phyloP scores from a whole-genome alignment of 2,113 vertebrate species.

The Nycticebus coucang region DNA sequence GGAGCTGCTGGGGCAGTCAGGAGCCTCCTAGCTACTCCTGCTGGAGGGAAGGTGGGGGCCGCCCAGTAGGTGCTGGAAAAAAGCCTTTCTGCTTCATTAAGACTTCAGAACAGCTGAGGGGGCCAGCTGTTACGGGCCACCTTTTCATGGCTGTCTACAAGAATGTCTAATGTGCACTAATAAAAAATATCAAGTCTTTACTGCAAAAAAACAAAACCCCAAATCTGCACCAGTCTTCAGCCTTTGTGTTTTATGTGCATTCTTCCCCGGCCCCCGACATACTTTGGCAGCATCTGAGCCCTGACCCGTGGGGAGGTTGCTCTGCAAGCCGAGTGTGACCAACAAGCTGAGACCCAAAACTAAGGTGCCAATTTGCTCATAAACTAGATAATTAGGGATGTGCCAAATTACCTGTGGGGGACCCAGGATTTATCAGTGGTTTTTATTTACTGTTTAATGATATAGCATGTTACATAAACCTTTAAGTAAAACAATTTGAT shows the following conservation, averaged over 20 bases:
- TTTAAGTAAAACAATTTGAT: conserved; percentile 85
- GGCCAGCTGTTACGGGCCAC: not conserved
- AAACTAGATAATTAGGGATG: conserved; percentile 86
- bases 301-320: conserved; percentile 48
- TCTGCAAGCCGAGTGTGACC: not conserved
- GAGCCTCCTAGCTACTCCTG: not conserved
- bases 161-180: not conserved
- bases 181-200: not conserved
- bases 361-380: conserved; percentile 76
- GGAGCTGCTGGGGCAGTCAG: not conserved
- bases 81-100: not conserved
- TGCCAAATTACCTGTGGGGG: conserved; percentile 78
- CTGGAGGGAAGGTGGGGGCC: not conserved
- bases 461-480: conserved; percentile 84
- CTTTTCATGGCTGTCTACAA: not conserved
- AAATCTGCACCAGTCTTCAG: not conserved
- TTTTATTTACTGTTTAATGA: conserved; percentile 87
- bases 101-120: not conserved
- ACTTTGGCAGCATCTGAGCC: conserved; percentile 4
- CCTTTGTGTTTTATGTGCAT: not conserved
- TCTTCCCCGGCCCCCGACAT: not conserved
- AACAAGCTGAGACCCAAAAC: conserved; percentile 65
- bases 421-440: conserved; percentile 75
- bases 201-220: conserved; percentile 45
- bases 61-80: not conserved